Evolutionary conservation across 2,888 invertebrate species (phyloP).

Genomic region (Furcula furcula): DNA sequence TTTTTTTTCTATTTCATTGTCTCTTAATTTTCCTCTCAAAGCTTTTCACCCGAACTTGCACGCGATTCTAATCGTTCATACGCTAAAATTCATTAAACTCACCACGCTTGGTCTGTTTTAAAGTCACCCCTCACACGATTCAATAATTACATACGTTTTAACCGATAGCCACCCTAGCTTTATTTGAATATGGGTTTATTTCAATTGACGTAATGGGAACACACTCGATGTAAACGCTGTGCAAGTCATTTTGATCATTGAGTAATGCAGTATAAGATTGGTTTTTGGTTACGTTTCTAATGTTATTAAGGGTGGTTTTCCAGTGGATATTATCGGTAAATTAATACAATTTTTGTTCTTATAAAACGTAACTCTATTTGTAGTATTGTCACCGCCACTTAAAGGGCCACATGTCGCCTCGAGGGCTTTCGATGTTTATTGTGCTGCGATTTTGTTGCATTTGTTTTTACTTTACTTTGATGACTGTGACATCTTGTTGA

Average conservation of each 20-base stretch:
- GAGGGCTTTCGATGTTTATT: constrained; percentile 68
- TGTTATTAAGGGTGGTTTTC: constrained; percentile 36
- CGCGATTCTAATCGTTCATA: constrained; percentile 52
- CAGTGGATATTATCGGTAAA: constrained; percentile 41
- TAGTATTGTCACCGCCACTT: constrained; percentile 80
- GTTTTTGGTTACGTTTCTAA: constrained; percentile 6
- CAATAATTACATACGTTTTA: constrained; percentile 79
- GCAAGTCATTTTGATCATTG: constrained; percentile 23
- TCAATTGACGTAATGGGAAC: constrained; percentile 60
- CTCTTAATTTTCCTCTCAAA: constrained; percentile 34
- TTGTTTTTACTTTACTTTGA: constrained; percentile 31
- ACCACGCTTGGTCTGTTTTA: constrained; percentile 64
- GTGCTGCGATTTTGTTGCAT: constrained; percentile 48
- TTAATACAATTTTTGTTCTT: constrained; percentile 66
- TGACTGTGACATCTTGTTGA: background rate
- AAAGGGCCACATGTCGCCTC: constrained; percentile 78
- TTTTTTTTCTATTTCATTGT: constrained; percentile 18
- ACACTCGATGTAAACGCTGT: constrained; percentile 8
- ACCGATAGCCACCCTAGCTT: constrained; percentile 67
- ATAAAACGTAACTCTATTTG: constrained; percentile 76
- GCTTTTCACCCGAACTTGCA: constrained; percentile 35
- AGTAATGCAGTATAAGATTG: background rate
- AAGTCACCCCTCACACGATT: constrained; percentile 52
- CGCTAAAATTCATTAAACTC: constrained; percentile 71
- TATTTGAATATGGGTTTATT: constrained; percentile 78